Base-by-base conservation (phyloP, 2,113 vertebrate genomes). In the Paedocypris sp. region DNA sequence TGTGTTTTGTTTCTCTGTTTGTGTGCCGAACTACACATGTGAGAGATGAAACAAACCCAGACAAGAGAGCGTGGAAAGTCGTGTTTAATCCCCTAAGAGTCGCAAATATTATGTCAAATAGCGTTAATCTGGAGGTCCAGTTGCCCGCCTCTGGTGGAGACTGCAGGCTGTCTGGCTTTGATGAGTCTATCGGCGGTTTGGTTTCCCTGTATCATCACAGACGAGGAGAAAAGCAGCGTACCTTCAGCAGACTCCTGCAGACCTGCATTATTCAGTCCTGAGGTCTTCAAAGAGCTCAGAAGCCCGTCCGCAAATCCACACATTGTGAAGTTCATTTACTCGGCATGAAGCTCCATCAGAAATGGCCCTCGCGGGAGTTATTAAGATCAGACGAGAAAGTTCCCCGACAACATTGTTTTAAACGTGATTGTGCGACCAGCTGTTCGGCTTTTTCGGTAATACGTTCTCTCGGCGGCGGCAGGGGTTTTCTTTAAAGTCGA, bases 201-300 rank as follows among this genome's bases (percentile, higher is more conserved):
- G 33, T 54, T 36, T 41, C 20, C 42, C 52, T 42, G 23, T 12
- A 56, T 43, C 39, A 51, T 45, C 39, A 61, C 48, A 51, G 29
- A 33, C 48, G 22, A 6, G 16, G 29, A 32, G 38, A 57, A 57
- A 57, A 15, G 10, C 16, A 5, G 38, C 13, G 39, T 18, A 57
- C 20, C 29, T 56, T 36, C 36, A 56, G 16, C 20, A 23, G 28
- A 6, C 20, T 53, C 28, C 50, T 45, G 32, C 12, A 33, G 39
- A 42, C 51, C 32, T 64, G 39, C 28, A 43, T 64, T 54, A 54
- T 64, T 64, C 49, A 54, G 29, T 48, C 46, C 49, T 57, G 52
- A 56, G 42, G 15, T 29, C 52, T 28, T 57, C 39, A 43, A 43
- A 57, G 53, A 29, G 19, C 25, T 18, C 9, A 41, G n/a, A 56